Evolutionary conservation across 1,140 invertebrate species (phyloP), one percentile per base, ranked within the genome.

Genomic region (Panulirus ornatus): DNA sequence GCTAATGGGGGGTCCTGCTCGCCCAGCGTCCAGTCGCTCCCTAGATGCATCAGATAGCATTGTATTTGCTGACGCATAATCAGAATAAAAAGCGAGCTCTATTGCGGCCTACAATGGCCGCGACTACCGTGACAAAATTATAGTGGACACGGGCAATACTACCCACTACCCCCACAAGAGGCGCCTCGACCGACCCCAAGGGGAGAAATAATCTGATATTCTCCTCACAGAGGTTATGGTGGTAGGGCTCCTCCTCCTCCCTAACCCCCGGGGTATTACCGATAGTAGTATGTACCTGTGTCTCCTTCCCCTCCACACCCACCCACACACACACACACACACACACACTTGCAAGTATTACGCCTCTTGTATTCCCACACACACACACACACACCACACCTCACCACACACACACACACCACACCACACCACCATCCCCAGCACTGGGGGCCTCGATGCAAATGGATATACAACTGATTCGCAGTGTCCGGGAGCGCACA

Each of bases 61-160:
- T 89, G 87, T 89, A 89, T 89, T 83, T 73, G 76, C 30, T 89
- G 87, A 89, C 87, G 87, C 54, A 89, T 89, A 89, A 89, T 89
- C 79, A 89, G 87, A 89, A 70, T 89, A 89, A 89, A 89, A 89
- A 89, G 87, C 87, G 87, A 66, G 87, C 81, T 89, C 87, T 89
- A 89, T 89, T 89, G 87, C 87, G 79, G 87, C 40, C 76, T 83
- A 89, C 87, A 89, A 89, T 89, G 75, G 87, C 79, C 79, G 11
- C 58, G 87, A 44, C 79, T 81, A 75, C 87, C 87, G 87, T 89
- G 87, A 89, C 87, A 89, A 83, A 89, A 89, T 89, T 89, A 89
- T 89, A 73, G 87, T 89, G 87, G 79, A 82, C 87, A 89, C 79
- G 78, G 58, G 79, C 87, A 82, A 89, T 89, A 89, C 87, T 79